A percentile compares a stretch with the other conserved stretches of the same genome.
Conservation (phyloP, 1,140 invertebrate genomes). For the Saxidomus purpurata region DNA sequence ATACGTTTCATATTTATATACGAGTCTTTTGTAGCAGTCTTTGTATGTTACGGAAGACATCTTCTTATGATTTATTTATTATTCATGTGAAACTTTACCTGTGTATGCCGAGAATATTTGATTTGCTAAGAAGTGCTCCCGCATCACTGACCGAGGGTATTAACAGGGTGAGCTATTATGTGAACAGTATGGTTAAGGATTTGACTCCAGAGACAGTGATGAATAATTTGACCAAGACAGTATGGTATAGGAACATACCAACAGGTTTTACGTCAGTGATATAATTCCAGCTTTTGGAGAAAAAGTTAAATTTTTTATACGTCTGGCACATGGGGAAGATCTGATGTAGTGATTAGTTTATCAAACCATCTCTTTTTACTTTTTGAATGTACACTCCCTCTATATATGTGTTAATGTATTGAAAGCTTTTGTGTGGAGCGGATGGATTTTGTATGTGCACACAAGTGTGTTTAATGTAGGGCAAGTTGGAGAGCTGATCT, state of each 20-base stretch:
- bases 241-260: no score
- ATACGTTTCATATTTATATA: constrained; percentile 17
- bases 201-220: no score
- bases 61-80: neutral
- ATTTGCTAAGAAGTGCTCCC: neutral
- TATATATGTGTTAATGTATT: constrained; percentile 4
- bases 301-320: no score
- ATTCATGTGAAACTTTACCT: neutral
- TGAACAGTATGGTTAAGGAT: no score
- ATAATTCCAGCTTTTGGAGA: no score
- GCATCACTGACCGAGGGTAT: no score
- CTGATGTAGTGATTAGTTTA: neutral
- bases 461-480: neutral
- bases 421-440: neutral
- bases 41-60: constrained; percentile 9
- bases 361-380: neutral
- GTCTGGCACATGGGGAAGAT: no score
- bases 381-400: constrained; percentile 4
- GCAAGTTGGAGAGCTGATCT: no score
- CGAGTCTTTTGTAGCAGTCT: constrained; percentile 10
- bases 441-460: neutral
- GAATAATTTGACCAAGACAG: no score
- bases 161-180: no score
- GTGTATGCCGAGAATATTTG: neutral
- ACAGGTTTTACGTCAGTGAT: no score